Evolutionary conservation across 2,888 invertebrate genomes (phyloP), one percentile per base, ranked within the genome.

Genomic region (Formica aserva): DNA sequence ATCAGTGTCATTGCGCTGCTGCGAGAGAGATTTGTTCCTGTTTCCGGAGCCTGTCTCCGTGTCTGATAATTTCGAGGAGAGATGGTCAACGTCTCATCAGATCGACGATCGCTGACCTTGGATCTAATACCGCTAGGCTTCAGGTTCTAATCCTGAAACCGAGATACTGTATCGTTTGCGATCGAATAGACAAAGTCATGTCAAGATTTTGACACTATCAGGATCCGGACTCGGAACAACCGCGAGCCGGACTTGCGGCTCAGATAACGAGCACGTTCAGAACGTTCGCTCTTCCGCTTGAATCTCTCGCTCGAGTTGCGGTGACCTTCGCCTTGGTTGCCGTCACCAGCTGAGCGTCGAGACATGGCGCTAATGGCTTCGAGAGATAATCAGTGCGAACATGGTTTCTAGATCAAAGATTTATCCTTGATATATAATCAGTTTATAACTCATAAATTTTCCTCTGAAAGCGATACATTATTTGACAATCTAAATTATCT

Each of bases 231-330:
- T 22, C 22, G 32, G 26, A 67, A 29, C 38, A 77, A 55, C 13
- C 22, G 15, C 76, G 52, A 18, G 41, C 22, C 41, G 41, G 15
- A 41, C 26, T 57, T 77, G 4, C 3, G 77, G 57, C 41, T 69
- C 48, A 29, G 41, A 76, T 41, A 41, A 29, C 57, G 57, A 57
- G 41, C 15, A 57, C 57, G 57, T 78, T 41, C 72, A 45, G 22
- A 6, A 71, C 38, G 71, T 69, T 78, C 71, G 72, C 72, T 78
- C 71, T 78, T 78, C 22, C 32, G 72, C 78, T 78, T 72, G 41
- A 71, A 45, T 78, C 32, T 60, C 57, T 78, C 72, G 78, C 72
- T 78, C 72, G 45, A 60, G 71, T 60, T 35, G 71, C 77, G 72
- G 32, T 60, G 32, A 60, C 38, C n/a, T 45, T 41, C 55, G 57